These are phyloP conservation scores for Rhopalosiphum maidis DNA, from an alignment of 1,140 invertebrate species.

Conservation along the genomic window DNA sequence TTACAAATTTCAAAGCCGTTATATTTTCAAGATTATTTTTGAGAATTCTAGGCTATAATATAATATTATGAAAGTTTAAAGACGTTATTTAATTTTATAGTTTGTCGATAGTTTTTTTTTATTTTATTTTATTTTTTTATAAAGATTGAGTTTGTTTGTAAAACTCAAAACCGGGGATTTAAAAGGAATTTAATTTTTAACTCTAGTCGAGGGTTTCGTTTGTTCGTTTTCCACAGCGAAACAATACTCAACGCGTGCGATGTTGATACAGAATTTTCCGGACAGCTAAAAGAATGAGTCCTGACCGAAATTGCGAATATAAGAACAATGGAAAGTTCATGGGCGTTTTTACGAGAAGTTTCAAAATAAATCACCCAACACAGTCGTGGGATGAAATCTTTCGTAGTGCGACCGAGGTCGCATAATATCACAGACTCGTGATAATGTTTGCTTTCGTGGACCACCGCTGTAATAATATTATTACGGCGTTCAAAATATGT, in stretches of 20 bases:
- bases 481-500: not conserved
- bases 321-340: not conserved
- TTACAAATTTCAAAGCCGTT: not conserved
- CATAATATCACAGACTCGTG: not conserved
- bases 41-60: not conserved
- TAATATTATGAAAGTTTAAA: not conserved
- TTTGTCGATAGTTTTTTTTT: not conserved
- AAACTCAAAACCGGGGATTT: not conserved
- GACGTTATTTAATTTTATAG: not conserved
- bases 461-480: not conserved
- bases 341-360: conserved; percentile 5
- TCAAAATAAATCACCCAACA: not conserved
- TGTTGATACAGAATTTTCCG: not conserved
- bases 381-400: not conserved
- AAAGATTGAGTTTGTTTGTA: not conserved
- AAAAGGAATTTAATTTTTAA: conserved; percentile 1
- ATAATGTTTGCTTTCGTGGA: not conserved
- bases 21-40: conserved; percentile 12
- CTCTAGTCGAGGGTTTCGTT: not conserved
- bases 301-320: not conserved
- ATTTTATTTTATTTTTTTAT: not conserved
- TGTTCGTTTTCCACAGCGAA: not conserved
- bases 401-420: not conserved
- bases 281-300: not conserved
- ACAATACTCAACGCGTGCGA: not conserved